Evolutionary conservation across 2,888 invertebrate species (phyloP).

Genomic region (Mesorhabditis belari): DNA sequence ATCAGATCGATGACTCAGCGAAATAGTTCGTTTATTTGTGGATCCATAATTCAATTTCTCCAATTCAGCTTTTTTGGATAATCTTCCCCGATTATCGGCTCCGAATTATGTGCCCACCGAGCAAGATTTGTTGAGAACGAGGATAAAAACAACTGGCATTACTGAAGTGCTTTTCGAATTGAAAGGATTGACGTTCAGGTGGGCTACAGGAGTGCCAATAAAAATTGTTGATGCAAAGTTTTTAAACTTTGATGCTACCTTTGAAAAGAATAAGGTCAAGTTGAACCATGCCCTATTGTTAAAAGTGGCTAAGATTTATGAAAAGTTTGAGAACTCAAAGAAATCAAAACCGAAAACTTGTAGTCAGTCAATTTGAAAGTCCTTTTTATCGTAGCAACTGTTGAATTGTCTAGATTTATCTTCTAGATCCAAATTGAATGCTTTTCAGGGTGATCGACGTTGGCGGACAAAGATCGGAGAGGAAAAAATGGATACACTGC

Average conservation of each 20-base stretch:
- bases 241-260: no score
- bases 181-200: constrained; percentile 99
- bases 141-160: constrained; percentile 99
- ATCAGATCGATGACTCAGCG: constrained; percentile 98
- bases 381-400: no score
- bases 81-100: constrained; percentile 93
- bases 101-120: constrained; percentile 98
- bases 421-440: no score
- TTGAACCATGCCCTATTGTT: no score
- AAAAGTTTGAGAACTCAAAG: no score
- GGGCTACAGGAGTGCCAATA: no score
- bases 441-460: constrained; percentile 91
- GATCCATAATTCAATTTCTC: not conserved
- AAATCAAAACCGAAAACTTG: no score
- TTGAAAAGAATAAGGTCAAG: no score
- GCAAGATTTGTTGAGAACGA: constrained; percentile 95
- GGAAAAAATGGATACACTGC: constrained; percentile 99
- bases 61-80: constrained; percentile 87
- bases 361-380: no score
- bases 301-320: no score
- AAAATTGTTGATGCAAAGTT: no score
- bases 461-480: constrained; percentile 77
- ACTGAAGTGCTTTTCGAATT: constrained; percentile 99
- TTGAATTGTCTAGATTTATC: no score
- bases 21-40: constrained; percentile 96